phyloP scores from a whole-genome alignment of 2,888 invertebrate genomes.

The Thelaira solivaga region DNA sequence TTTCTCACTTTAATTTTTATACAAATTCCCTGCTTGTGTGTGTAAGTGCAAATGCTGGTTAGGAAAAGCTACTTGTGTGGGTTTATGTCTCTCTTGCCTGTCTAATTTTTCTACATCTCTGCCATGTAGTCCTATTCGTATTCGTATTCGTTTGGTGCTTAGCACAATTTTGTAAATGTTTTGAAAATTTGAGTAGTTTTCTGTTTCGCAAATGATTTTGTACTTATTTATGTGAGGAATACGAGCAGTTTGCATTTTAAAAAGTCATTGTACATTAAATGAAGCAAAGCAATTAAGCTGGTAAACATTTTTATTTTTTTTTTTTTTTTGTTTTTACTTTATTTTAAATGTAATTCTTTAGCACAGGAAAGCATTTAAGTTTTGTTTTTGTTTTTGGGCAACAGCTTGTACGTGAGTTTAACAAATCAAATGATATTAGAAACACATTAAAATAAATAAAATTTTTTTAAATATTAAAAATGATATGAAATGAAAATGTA shows the following conservation, averaged over 20 bases:
- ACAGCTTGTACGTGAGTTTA: slow-evolving; percentile 39
- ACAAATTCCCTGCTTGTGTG: not conserved
- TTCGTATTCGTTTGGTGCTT: not conserved
- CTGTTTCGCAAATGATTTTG: not conserved
- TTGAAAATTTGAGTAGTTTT: slow-evolving; percentile 8
- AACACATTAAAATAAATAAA: slow-evolving; percentile 9
- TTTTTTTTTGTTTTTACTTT: not conserved
- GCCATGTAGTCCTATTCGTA: too few species aligned
- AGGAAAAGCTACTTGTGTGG: too few species aligned
- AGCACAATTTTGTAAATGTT: slow-evolving; percentile 9
- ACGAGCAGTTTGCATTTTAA: slow-evolving; percentile 34
- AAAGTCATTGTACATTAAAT: slow-evolving; percentile 44
- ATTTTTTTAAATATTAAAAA: too few species aligned
- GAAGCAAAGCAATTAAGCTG: slow-evolving; percentile 50
- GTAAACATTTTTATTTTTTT: slow-evolving; percentile 4
- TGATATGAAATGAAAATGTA: too few species aligned
- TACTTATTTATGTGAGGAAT: too few species aligned
- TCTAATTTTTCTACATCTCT: not conserved
- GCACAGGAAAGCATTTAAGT: not conserved
- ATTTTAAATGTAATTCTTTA: not conserved
- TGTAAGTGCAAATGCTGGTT: too few species aligned
- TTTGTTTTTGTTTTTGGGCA: slow-evolving; percentile 1
- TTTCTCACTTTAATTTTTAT: slow-evolving; percentile 15
- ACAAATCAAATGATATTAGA: slow-evolving; percentile 7
- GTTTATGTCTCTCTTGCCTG: not conserved